phyloP scores from a whole-genome alignment of 2,113 vertebrate species.

The Gadus chalcogrammus region DNA sequence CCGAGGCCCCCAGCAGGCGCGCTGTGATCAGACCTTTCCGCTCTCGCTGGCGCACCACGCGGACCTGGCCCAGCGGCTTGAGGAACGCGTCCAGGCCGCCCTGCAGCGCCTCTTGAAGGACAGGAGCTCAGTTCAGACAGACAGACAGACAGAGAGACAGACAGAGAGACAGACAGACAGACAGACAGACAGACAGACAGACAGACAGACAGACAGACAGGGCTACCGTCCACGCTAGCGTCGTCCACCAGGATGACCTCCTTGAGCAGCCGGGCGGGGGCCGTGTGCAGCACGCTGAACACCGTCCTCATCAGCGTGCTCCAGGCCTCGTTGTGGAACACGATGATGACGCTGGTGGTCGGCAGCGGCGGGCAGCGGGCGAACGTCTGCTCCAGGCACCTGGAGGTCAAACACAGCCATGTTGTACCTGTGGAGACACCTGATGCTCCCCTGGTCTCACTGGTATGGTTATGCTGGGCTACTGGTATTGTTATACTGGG shows the following conservation, averaged over 20 bases:
- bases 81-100: conserved; percentile 86
- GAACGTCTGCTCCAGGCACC: conserved; percentile 97
- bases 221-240: conserved; percentile 89
- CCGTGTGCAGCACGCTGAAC: conserved; percentile 94
- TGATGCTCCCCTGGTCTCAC: too few relatives aligned
- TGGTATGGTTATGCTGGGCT: too few relatives aligned
- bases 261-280: conserved; percentile 90
- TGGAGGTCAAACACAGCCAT: conserved; percentile 43
- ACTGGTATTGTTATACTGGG: too few relatives aligned
- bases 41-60: conserved; percentile 87
- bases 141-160: too few relatives aligned
- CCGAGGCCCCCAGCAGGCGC: conserved; percentile 87
- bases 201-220: conserved; percentile 20
- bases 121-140: too few relatives aligned
- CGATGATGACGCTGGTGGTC: conserved; percentile 95
- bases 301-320: conserved; percentile 94
- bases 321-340: conserved; percentile 98
- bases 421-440: too few relatives aligned
- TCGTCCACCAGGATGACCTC: conserved; percentile 98
- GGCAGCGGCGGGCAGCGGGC: conserved; percentile 88
- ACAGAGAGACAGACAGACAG: neutral
- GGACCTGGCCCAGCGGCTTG: conserved; percentile 86
- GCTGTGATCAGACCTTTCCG: conserved; percentile 96
- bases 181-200: conserved; percentile 13
- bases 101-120: conserved; percentile 81